A percentile compares a stretch with the other conserved stretches of the same genome.
Evolutionary conservation across 2,797 vertebrate species (phyloP).

Genomic region (Phylloscopus collybita): DNA sequence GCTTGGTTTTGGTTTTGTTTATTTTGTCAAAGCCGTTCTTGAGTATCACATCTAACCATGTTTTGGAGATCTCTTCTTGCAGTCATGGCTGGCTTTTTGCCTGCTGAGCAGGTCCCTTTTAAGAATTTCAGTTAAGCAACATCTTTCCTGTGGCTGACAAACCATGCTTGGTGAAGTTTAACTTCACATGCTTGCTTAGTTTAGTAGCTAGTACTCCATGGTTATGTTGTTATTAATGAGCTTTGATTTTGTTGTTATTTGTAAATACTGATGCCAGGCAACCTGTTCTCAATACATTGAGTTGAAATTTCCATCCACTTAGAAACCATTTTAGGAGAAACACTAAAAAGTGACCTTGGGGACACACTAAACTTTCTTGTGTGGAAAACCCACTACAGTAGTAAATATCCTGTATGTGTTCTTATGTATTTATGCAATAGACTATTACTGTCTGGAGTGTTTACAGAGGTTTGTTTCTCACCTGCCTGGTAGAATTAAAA

Average conservation of each 20-base stretch:
- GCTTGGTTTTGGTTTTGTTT: neutral
- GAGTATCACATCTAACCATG: neutral
- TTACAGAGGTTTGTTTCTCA: neutral
- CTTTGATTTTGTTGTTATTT: neutral
- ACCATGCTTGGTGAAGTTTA: neutral
- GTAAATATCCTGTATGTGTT: neutral
- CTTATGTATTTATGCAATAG: neutral
- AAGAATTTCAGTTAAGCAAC: neutral
- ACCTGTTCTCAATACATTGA: neutral
- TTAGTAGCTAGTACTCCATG: neutral
- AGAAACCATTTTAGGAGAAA: neutral
- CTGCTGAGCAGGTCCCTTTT: neutral
- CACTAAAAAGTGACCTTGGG: neutral
- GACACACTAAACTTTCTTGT: neutral
- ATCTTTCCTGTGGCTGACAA: neutral
- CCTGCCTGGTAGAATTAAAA: neutral
- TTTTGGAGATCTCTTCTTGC: neutral
- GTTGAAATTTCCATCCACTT: neutral
- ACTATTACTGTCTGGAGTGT: neutral
- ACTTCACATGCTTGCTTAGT: neutral
- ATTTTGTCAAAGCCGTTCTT: neutral
- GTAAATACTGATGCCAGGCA: neutral
- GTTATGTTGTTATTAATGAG: neutral
- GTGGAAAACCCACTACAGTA: neutral
- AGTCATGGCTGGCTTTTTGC: neutral